Evolutionary conservation across 1,140 invertebrate species (phyloP).

Genomic region (Epicauta chinensis): DNA sequence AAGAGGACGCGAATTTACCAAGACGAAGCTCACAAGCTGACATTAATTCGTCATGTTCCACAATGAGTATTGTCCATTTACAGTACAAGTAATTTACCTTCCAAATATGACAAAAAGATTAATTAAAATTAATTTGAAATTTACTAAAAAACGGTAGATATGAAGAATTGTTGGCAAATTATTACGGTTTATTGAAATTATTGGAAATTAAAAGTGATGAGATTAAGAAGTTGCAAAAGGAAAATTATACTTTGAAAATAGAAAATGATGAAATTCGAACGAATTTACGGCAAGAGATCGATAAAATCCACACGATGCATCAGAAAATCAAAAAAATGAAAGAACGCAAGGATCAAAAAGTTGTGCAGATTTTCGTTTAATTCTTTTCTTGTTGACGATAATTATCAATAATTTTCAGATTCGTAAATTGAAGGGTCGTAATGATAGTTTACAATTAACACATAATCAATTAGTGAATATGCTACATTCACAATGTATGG

Average conservation of each 20-base stretch:
- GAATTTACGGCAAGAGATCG: too few relatives aligned
- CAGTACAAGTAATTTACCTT: constrained; percentile 24
- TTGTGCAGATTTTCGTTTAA: neutral
- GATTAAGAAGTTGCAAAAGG: constrained; percentile 19
- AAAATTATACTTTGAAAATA: constrained; percentile 19
- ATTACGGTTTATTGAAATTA: constrained; percentile 24
- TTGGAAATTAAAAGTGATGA: constrained; percentile 23
- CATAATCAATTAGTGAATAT: constrained; percentile 27
- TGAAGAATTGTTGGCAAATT: constrained; percentile 24
- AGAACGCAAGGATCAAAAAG: constrained; percentile 22
- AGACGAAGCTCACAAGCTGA: constrained; percentile 3
- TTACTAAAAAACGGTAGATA: constrained; percentile 12
- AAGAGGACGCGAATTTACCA: too few relatives aligned
- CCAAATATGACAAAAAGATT: too few relatives aligned
- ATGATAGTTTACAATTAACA: constrained; percentile 21
- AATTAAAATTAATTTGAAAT: neutral
- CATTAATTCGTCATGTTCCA: constrained; percentile 10
- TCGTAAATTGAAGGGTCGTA: constrained; percentile 18
- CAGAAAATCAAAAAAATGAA: constrained; percentile 18
- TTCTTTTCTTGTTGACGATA: neutral
- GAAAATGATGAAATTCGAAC: constrained; percentile 9
- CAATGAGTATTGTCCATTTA: constrained; percentile 27
- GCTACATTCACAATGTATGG: constrained; percentile 27
- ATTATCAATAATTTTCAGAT: constrained; percentile 10
- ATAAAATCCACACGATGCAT: neutral